Evolutionary conservation across 2,888 invertebrate species (phyloP).

Genomic region (Euplagia quadripunctaria): DNA sequence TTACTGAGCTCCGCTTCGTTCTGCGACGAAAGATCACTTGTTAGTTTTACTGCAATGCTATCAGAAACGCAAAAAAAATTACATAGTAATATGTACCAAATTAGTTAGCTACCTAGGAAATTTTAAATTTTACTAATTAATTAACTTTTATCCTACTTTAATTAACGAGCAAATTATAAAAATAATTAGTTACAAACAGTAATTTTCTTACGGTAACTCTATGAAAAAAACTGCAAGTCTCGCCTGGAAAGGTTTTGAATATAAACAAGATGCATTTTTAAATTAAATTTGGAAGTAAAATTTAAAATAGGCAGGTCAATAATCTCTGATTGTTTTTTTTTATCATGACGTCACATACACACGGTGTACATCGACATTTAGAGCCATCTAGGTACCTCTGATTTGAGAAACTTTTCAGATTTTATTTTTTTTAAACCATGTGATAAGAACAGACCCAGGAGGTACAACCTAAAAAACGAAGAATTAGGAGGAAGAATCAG

Average conservation of each 20-base stretch:
- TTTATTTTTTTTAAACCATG: too few species aligned
- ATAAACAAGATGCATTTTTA: conserved; percentile 6
- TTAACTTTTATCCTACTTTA: conserved; percentile 20
- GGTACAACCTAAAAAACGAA: too few species aligned
- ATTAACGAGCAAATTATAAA: conserved; percentile 26
- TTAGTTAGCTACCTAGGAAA: background rate
- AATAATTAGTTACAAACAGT: conserved; percentile 25
- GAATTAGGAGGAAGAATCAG: too few species aligned
- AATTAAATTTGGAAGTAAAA: conserved; percentile 6
- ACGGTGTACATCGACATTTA: background rate
- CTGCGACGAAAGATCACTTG: background rate
- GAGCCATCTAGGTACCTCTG: too few species aligned
- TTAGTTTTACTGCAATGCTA: conserved; percentile 3
- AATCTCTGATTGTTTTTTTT: background rate
- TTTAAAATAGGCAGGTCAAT: conserved; percentile 6
- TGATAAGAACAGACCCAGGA: too few species aligned
- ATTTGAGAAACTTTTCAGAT: too few species aligned
- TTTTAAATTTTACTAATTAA: conserved; percentile 11
- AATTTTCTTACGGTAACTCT: conserved; percentile 18
- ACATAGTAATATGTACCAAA: conserved; percentile 1
- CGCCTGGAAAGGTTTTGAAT: conserved; percentile 16
- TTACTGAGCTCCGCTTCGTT: conserved; percentile 17
- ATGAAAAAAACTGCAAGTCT: conserved; percentile 14
- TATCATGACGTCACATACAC: background rate
- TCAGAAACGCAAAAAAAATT: background rate